phyloP scores from a whole-genome alignment of 2,797 vertebrate genomes.

The Notolepis coatsorum region DNA sequence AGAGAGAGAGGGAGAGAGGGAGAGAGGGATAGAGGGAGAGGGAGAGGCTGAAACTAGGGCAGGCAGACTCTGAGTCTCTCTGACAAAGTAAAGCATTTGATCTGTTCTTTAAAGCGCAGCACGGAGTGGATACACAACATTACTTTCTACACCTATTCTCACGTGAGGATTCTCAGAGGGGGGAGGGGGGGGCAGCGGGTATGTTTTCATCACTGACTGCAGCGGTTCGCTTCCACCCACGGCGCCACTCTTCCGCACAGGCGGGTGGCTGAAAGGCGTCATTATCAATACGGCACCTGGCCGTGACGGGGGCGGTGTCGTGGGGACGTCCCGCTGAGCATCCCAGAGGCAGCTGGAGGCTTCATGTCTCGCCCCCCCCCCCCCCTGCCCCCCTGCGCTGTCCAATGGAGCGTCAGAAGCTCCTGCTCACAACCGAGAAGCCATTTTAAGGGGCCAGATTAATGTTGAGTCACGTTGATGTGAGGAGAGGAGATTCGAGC shows the following conservation, averaged over 20 bases:
- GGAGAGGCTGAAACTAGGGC: conserved; percentile 65
- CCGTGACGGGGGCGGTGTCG: conserved; percentile 31
- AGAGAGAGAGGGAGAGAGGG: conserved; percentile 27
- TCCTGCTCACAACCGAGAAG: neutral
- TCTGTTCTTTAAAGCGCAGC: conserved; percentile 73
- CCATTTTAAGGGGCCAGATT: neutral
- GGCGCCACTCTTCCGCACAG: conserved; percentile 40
- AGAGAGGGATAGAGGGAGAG: no score
- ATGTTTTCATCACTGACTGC: conserved; percentile 10
- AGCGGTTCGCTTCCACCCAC: conserved; percentile 16
- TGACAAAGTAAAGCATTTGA: conserved; percentile 73
- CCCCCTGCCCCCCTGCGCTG: conserved; percentile 27
- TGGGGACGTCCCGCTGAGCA: conserved; percentile 37
- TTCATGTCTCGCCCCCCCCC: conserved; percentile 30
- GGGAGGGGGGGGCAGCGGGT: conserved; percentile 27
- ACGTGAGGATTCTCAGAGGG: conserved; percentile 46
- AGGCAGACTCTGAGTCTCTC: conserved; percentile 52
- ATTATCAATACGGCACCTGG: conserved; percentile 39
- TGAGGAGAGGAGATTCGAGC: no score
- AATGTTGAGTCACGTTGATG: conserved; percentile 34
- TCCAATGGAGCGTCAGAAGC: conserved; percentile 37
- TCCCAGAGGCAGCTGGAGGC: conserved; percentile 20
- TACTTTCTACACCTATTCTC: conserved; percentile 65
- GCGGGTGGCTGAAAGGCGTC: conserved; percentile 42
- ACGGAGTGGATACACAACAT: conserved; percentile 57